These are phyloP conservation scores for Caenorhabditis inopinata DNA, from an alignment of 1,140 invertebrate genomes.

Conservation along the genomic window DNA sequence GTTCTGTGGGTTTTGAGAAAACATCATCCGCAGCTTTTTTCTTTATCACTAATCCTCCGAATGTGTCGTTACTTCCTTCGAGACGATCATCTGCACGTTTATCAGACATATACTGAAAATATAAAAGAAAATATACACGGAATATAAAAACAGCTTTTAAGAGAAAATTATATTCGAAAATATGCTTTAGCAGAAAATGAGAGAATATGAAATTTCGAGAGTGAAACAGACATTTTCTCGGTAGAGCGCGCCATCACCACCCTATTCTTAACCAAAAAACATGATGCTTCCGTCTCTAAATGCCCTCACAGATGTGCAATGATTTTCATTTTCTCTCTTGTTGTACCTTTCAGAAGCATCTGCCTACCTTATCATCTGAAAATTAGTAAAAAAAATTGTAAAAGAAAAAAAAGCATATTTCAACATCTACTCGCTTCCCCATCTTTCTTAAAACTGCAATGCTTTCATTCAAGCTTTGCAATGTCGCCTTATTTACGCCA, in stretches of 20 bases:
- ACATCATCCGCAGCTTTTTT: neutral
- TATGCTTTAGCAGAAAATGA: no score
- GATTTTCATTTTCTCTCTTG: neutral
- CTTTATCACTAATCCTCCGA: neutral
- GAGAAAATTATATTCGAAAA: neutral
- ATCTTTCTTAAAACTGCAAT: neutral
- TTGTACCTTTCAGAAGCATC: neutral
- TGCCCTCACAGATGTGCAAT: neutral
- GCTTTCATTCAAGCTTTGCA: neutral
- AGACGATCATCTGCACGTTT: slow-evolving; percentile 5
- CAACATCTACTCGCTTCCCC: neutral
- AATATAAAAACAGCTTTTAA: neutral
- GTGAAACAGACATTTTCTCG: neutral
- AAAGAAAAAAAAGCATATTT: neutral
- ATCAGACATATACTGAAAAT: neutral
- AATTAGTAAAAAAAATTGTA: no score
- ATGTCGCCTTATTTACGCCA: no score
- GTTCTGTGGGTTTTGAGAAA: neutral
- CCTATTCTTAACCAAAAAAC: neutral
- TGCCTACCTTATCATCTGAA: no score
- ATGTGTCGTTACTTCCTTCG: neutral
- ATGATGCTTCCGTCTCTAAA: neutral
- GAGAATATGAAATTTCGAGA: neutral
- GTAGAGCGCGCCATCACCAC: neutral
- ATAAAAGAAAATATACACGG: neutral